Base-by-base conservation (phyloP, 2,113 vertebrate species). In the Felis catus region DNA sequence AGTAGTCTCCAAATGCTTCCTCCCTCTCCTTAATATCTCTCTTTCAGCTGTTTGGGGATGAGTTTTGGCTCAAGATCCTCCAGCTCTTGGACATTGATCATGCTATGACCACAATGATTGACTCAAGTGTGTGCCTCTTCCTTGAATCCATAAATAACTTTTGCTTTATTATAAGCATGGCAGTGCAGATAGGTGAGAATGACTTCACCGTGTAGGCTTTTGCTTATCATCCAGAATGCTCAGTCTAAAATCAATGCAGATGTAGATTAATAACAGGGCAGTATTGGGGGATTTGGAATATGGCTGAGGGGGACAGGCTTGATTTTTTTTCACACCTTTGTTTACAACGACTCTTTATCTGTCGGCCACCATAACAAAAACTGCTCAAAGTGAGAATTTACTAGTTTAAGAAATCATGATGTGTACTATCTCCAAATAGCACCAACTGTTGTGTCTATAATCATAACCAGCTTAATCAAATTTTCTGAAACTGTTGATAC, bases 61-160 rank as follows among this genome's bases (percentile, higher is more conserved):
- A 36, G 25, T 82, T 80, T 71, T 95, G 76, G 66, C 82, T 5
- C 66, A 79, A 12, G n/a, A 23, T 82, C 71, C 18, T 68, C 68
- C 25, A 89, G 21, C 53, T 94, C 66, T 78, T 88, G 15, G 36
- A n/a, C 66, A n/a, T 63, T 1, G 9, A 7, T 91, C 71, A 82
- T 36, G 33, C 79, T 19, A 1, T 53, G 36, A 66, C 81, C 36
- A 51, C 74, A 68, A 9, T 33, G 58, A 48, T 8, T 78, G 76
- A 88, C 84, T 84, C 61, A 83, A 96, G 89, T 70, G 51, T 45
- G 0, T 10, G 45, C 58, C 45, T 92, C 19, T 95, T 88, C 76
- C 66, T 91, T 90, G 80, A 93, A 66, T 41, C 85, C 39, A 79
- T 61, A 96, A 96, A 85, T 91, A 82, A 83, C 55, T n/a, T 94